A percentile compares a stretch with the other conserved stretches of the same genome.
phyloP scores from a whole-genome alignment of 1,140 invertebrate species.

The Drosophila sp. region DNA sequence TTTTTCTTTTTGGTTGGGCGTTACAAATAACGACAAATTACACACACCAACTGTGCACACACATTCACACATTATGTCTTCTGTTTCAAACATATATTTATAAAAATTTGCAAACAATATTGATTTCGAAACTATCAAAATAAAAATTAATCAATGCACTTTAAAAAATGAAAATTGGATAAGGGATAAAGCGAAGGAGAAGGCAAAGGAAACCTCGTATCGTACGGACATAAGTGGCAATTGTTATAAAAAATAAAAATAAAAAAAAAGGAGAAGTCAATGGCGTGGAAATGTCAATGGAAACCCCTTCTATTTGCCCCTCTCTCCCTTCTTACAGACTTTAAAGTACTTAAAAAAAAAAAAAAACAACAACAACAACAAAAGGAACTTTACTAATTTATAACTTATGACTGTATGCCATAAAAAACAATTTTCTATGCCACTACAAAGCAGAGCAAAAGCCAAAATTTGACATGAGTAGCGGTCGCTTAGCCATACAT shows the following conservation, averaged over 20 bases:
- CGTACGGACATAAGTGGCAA: conserved; percentile 50
- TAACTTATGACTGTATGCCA: conserved; percentile 74
- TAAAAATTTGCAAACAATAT: conserved; percentile 79
- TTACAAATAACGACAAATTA: conserved; percentile 74
- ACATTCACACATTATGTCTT: conserved; percentile 5
- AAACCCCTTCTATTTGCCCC: conserved; percentile 26
- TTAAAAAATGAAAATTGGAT: conserved; percentile 50
- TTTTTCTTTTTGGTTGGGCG: conserved; percentile 49
- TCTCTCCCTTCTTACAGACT: conserved; percentile 43
- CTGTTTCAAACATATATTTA: conserved; percentile 50
- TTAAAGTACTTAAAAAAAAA: conserved; percentile 60
- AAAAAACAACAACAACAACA: conserved; percentile 1
- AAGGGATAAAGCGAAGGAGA: neutral
- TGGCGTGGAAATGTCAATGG: conserved; percentile 63
- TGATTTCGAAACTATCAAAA: conserved; percentile 78
- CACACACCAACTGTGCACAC: conserved; percentile 68
- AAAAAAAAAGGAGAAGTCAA: conserved; percentile 45
- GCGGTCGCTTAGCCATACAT: conserved; percentile 67
- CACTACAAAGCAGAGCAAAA: conserved; percentile 83
- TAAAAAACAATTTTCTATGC: conserved; percentile 83
- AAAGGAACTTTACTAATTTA: conserved; percentile 72
- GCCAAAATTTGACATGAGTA: conserved; percentile 82
- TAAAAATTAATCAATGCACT: conserved; percentile 81
- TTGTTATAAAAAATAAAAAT: conserved; percentile 46
- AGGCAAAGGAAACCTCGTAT: neutral